These are phyloP conservation scores for Liposcelis brunnea DNA, from an alignment of 2,888 invertebrate species.

Conservation along the genomic window DNA sequence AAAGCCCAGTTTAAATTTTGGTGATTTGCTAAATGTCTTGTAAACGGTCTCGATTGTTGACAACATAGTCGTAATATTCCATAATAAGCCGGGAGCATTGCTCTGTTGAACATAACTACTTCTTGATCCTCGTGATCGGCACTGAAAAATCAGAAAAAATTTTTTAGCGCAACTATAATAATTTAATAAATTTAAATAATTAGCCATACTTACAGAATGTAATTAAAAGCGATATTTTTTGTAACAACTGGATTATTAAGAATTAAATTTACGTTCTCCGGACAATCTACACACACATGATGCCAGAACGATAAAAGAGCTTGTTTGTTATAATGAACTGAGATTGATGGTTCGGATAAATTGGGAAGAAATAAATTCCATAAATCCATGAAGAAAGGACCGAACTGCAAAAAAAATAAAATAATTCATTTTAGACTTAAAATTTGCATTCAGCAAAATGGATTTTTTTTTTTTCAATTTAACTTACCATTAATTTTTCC, in stretches of 20 bases:
- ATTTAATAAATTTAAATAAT: background rate
- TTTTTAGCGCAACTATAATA: background rate
- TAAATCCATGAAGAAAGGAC: constrained; percentile 75
- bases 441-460: too few species aligned
- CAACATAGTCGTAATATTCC: constrained; percentile 80
- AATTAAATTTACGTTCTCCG: constrained; percentile 79
- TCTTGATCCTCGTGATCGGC: constrained; percentile 95
- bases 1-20: constrained; percentile 96
- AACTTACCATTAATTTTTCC: constrained; percentile 76
- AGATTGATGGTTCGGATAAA: constrained; percentile 83
- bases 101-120: constrained; percentile 82
- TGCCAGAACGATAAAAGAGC: constrained; percentile 86
- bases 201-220: constrained; percentile 61
- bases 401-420: constrained; percentile 50
- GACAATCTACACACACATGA: constrained; percentile 80
- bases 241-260: constrained; percentile 73
- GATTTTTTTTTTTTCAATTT: too few species aligned
- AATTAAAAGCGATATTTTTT: constrained; percentile 91
- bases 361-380: constrained; percentile 93
- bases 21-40: constrained; percentile 72
- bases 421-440: too few species aligned
- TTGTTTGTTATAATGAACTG: constrained; percentile 90
- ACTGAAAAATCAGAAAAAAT: constrained; percentile 30
- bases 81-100: constrained; percentile 86
- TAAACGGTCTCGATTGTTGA: constrained; percentile 70